phyloP scores from a whole-genome alignment of 23 tunicate species.

The Aplidium turbinatum region DNA sequence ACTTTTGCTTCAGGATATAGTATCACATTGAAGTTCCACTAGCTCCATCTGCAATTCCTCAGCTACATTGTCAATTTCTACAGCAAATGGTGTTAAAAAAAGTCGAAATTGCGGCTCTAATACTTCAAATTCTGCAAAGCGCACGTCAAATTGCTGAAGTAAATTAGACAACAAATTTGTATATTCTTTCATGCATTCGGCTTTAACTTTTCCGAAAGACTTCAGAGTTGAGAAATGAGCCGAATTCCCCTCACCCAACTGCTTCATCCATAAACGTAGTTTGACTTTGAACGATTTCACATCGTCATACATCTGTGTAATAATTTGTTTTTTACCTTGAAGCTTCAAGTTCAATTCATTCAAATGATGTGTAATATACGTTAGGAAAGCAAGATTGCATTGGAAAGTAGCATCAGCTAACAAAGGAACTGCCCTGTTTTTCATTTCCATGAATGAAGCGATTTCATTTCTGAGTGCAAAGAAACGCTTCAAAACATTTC shows the following conservation, averaged over 20 bases:
- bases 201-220: slow-evolving; percentile 39
- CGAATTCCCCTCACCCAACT: slow-evolving; percentile 39
- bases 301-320: slow-evolving; percentile 36
- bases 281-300: slow-evolving; percentile 40
- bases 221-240: slow-evolving; percentile 36
- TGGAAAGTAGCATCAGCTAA: slow-evolving; percentile 27
- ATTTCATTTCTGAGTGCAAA: slow-evolving; percentile 49
- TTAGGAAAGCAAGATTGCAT: slow-evolving; percentile 41
- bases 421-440: slow-evolving; percentile 32
- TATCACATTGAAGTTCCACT: slow-evolving; percentile 51
- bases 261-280: slow-evolving; percentile 29
- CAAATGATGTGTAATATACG: slow-evolving; percentile 38
- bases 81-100: slow-evolving; percentile 46
- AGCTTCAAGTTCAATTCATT: slow-evolving; percentile 24
- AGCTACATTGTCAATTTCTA: slow-evolving; percentile 33
- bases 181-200: slow-evolving; percentile 39
- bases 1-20: slow-evolving; percentile 55
- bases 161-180: slow-evolving; percentile 17
- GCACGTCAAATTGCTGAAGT: slow-evolving; percentile 41
- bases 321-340: slow-evolving; percentile 47
- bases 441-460: slow-evolving; percentile 44
- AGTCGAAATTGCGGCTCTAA: slow-evolving; percentile 34
- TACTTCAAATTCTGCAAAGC: slow-evolving; percentile 28
- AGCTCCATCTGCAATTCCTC: slow-evolving; percentile 61
- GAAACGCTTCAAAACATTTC: too few relatives aligned